These are phyloP conservation scores for Platycercus adscitus DNA, from an alignment of 2,113 vertebrate genomes.

Conservation along the genomic window DNA sequence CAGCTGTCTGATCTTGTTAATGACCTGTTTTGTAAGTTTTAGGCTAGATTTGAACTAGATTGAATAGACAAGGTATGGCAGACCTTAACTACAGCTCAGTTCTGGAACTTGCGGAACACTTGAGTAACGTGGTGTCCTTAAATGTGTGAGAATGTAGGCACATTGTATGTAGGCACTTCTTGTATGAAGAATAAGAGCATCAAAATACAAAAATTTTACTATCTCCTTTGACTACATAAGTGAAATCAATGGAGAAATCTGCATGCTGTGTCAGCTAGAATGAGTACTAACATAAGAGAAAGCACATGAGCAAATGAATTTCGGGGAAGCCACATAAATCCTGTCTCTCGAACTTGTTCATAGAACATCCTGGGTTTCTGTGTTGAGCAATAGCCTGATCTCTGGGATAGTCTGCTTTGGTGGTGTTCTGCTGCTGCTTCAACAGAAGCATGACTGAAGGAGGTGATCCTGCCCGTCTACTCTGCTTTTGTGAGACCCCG, in stretches of 20 bases:
- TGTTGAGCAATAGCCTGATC: not conserved
- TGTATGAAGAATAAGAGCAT: not conserved
- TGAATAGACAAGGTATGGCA: not conserved
- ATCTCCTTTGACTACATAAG: rapidly evolving
- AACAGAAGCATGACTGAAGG: not conserved
- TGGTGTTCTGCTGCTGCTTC: not conserved
- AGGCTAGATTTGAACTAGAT: not conserved
- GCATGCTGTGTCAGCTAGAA: rapidly evolving
- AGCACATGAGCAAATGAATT: not conserved
- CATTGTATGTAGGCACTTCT: too few species aligned
- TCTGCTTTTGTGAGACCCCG: not conserved
- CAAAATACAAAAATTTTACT: not conserved
- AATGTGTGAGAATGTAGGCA: rapidly evolving
- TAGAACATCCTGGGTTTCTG: not conserved
- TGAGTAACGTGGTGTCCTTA: not conserved
- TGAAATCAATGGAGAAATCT: not conserved
- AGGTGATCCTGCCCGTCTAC: not conserved
- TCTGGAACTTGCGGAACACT: not conserved
- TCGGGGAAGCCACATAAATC: not conserved
- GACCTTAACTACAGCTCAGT: not conserved
- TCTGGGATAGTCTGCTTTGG: not conserved
- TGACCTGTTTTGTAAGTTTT: not conserved
- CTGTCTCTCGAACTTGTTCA: rapidly evolving
- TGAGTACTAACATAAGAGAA: not conserved
- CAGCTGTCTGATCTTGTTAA: not conserved